Base-by-base conservation (phyloP, 2,113 vertebrate species). In the Scortum barcoo region DNA sequence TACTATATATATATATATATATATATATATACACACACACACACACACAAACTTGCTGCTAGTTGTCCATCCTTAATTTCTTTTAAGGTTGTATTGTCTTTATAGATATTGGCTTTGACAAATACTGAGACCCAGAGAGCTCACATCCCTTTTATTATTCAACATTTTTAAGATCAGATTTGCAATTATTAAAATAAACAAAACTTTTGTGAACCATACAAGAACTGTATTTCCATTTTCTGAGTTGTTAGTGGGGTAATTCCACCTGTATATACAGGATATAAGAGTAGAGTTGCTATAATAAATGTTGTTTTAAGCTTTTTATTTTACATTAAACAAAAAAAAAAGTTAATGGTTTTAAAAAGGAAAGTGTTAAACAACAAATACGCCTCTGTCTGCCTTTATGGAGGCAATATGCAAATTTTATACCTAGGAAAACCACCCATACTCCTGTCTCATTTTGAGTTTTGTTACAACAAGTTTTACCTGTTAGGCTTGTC, bases 181-280 rank as follows among this genome's bases (percentile, higher is more conserved):
- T 94, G 83, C 90, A 93, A 85, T 88, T 92, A 90, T 87, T 80
- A 72, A 92, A 93, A 93, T 93, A 94, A 94, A 93, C 76, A 87
- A 69, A 90, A 92, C 89, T 89, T 94, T 94, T 93, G 86, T 90
- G 81, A 93, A 85, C 48, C 81, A 83, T 86, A 73, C 38, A 76
- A 26, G 3, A 10, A 7, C 36, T 75, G 28, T 75, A 28, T 20
- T 48, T 42, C 11, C 0, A 14, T 80, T 73, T 54, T 46, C 1
- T 82, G 56, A 68, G 40, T 28, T 61, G 28, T 30, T 20, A 3
- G 7, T 58, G n/a, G 2, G n/a, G n/a, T 3, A 22, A 3, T 16
- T n/a, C 4, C 24, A 26, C 36, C 19, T 13, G 24, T 11, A 2
- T 9, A 3, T 16, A 33, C 11, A 16, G 5, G 33, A 1, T n/a